Base-by-base conservation (phyloP, 92 coral and sea anemone genomes). In the Actinernus sp. region DNA sequence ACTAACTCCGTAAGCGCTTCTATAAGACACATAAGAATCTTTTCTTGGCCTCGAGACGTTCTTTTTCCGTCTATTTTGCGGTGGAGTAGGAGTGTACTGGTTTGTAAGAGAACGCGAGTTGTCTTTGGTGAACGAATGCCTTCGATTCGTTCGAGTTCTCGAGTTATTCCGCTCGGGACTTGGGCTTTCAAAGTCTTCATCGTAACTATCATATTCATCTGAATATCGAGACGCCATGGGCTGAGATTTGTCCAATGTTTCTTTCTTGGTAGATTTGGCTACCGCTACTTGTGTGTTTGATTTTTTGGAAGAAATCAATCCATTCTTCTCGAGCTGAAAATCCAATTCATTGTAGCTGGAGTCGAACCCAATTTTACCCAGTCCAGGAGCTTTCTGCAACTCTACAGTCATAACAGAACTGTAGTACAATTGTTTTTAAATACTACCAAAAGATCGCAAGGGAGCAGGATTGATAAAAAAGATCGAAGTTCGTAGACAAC, bases 401-500 rank as follows among this genome's bases (percentile, higher is more conserved):
- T 90, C 97, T 70, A 90, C 74, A 79, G 92, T 87, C 97, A 90
- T 90, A 86, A 86, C 97, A 90, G 61, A 34, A 82, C 88, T 68
- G 63, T 80, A 63, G 60, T 21, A 25, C 33, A n/a, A n/a, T n/a
- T n/a, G n/a, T n/a, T n/a, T n/a, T n/a, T n/a, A n/a, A n/a, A n/a
- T n/a, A n/a, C n/a, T n/a, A n/a, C n/a, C n/a, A n/a, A n/a, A n/a
- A n/a, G n/a, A n/a, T n/a, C n/a, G n/a, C n/a, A n/a, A n/a, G n/a
- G n/a, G n/a, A n/a, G n/a, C n/a, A n/a, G n/a, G n/a, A n/a, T n/a
- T n/a, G n/a, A n/a, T n/a, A n/a, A n/a, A n/a, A n/a, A n/a, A n/a
- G n/a, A n/a, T n/a, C n/a, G n/a, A n/a, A n/a, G 52, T 45, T 45
- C 52, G 8, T 9, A 63, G 25, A 45, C 33, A 69, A 55, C 76